phyloP scores from a whole-genome alignment of 1,140 invertebrate genomes.

The Steinernema khuongi region DNA sequence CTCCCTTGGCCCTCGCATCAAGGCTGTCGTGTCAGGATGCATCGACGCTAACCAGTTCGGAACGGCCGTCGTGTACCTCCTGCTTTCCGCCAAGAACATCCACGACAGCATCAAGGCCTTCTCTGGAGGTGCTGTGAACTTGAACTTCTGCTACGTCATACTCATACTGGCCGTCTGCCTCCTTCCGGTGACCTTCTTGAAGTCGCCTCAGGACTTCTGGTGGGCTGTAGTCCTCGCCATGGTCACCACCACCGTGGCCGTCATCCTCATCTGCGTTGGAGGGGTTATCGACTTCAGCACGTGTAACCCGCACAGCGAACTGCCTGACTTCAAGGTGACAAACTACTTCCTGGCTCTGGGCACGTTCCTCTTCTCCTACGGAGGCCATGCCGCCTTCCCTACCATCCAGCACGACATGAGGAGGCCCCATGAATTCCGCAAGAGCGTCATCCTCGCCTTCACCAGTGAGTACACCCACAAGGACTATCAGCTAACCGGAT shows the following conservation, averaged over 20 bases:
- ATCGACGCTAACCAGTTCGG: conserved; percentile 69
- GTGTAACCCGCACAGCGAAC: conserved; percentile 37
- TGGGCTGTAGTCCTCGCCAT: conserved; percentile 59
- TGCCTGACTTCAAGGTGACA: conserved; percentile 42
- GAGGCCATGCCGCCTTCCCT: conserved; percentile 61
- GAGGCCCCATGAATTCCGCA: conserved; percentile 58
- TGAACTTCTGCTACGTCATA: conserved; percentile 67
- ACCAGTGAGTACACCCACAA: conserved; percentile 34
- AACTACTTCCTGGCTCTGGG: conserved; percentile 60
- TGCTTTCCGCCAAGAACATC: conserved; percentile 66
- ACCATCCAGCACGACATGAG: conserved; percentile 63
- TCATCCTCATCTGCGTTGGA: conserved; percentile 50
- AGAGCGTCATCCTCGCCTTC: conserved; percentile 54
- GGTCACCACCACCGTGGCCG: conserved; percentile 43
- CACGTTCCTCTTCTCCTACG: conserved; percentile 61
- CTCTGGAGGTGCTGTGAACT: conserved; percentile 60
- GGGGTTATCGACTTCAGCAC: conserved; percentile 32
- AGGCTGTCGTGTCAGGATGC: conserved; percentile 63
- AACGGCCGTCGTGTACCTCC: conserved; percentile 68
- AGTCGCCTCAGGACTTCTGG: conserved; percentile 71
- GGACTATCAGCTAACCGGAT: conserved; percentile 31
- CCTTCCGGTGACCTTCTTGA: conserved; percentile 68
- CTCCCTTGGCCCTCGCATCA: conserved; percentile 66
- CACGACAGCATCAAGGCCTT: conserved; percentile 64
- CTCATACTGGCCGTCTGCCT: conserved; percentile 66